phyloP scores from a whole-genome alignment of 2,888 invertebrate genomes.

The Polyommatus icarus region DNA sequence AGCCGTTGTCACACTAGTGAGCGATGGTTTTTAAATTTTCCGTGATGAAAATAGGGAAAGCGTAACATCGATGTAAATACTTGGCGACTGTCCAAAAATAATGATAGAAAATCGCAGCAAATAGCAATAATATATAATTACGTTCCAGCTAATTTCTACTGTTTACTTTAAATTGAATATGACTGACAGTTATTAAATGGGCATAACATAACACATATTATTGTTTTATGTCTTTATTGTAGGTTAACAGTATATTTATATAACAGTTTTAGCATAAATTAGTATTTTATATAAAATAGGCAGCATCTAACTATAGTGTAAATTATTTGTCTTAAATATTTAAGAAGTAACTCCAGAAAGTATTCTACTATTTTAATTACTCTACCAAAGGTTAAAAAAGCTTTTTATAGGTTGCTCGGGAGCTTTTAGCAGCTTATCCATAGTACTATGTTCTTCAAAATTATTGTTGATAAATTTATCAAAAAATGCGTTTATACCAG shows the following conservation, averaged over 20 bases:
- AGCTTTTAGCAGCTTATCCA: not conserved
- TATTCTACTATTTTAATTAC: not conserved
- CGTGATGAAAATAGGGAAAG: slow-evolving; percentile 79
- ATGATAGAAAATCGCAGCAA: slow-evolving; percentile 67
- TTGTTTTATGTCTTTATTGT: slow-evolving; percentile 6
- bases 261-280: not conserved
- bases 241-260: not conserved
- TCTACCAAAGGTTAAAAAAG: not conserved
- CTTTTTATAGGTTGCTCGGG: not conserved
- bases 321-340: not conserved
- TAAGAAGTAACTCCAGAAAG: not conserved
- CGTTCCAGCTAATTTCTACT: slow-evolving; percentile 44
- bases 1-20: slow-evolving; percentile 77
- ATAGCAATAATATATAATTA: slow-evolving; percentile 36
- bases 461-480: not conserved
- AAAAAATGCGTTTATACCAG: not conserved
- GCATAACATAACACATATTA: not conserved
- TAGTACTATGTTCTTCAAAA: not conserved
- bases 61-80: slow-evolving; percentile 72
- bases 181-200: slow-evolving; percentile 2
- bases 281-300: not conserved
- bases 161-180: slow-evolving; percentile 43
- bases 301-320: not conserved
- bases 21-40: slow-evolving; percentile 79
- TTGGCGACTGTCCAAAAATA: slow-evolving; percentile 72